These are phyloP conservation scores for Bugula neritina DNA, from an alignment of 2,888 invertebrate genomes.

Conservation along the genomic window DNA sequence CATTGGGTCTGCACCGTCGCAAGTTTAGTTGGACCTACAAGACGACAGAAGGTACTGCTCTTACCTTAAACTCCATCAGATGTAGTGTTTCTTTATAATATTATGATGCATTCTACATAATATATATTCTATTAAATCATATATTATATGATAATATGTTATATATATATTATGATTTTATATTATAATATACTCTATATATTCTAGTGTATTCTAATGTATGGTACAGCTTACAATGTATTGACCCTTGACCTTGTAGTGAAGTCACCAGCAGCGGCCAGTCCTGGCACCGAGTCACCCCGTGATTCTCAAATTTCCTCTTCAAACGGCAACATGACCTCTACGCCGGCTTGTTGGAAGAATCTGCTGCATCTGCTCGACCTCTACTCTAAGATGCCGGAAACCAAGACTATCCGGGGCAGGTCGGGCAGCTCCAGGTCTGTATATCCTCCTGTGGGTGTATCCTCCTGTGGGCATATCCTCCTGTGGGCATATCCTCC, in stretches of 20 bases:
- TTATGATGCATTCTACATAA: not conserved
- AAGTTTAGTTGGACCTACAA: slow-evolving; percentile 22
- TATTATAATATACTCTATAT: not conserved
- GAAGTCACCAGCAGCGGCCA: not conserved
- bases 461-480: not conserved
- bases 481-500: too few species aligned
- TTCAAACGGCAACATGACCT: not conserved
- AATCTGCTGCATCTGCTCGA: slow-evolving; percentile 86
- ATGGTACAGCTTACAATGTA: not conserved
- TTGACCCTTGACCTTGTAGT: not conserved
- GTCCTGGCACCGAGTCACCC: slow-evolving; percentile 11
- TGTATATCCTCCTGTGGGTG: not conserved
- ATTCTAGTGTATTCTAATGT: not conserved
- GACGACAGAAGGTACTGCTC: not conserved
- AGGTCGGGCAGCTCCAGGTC: slow-evolving; percentile 55
- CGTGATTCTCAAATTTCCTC: slow-evolving; percentile 5
- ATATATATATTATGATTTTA: not conserved
- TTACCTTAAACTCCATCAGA: too few species aligned
- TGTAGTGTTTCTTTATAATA: not conserved
- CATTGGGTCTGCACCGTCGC: not conserved
- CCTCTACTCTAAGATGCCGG: slow-evolving; percentile 87
- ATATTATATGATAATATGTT: not conserved
- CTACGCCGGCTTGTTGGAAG: slow-evolving; percentile 78
- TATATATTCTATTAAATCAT: not conserved
- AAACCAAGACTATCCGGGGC: slow-evolving; percentile 78